These are phyloP conservation scores for Cariama cristata DNA, from an alignment of 2,113 vertebrate species.

Conservation along the genomic window DNA sequence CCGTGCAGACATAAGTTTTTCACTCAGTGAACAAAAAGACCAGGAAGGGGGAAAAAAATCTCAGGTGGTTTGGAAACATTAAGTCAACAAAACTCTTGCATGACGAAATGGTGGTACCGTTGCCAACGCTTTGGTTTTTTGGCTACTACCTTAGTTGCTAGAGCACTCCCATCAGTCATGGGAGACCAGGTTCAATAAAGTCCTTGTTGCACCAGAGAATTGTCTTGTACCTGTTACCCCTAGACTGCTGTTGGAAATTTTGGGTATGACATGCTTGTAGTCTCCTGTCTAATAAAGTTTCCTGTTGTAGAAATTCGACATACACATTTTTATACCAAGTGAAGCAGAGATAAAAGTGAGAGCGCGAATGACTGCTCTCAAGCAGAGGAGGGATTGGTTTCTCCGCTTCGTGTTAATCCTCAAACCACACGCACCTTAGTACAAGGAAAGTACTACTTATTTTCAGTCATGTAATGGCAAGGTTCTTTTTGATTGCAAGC, in stretches of 20 bases:
- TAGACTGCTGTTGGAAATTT: background rate
- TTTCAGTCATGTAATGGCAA: background rate
- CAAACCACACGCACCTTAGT: background rate
- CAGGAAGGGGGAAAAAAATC: background rate
- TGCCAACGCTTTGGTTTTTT: background rate
- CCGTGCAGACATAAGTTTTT: background rate
- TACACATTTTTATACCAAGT: background rate
- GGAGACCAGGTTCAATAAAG: background rate
- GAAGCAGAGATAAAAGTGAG: background rate
- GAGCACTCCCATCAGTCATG: fast-evolving
- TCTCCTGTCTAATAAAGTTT: background rate
- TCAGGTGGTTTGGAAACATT: background rate
- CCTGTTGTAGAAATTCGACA: background rate
- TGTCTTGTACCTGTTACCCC: background rate
- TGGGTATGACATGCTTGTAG: background rate
- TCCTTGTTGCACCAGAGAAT: background rate
- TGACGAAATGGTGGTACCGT: background rate
- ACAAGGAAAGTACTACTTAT: background rate
- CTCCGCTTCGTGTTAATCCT: background rate
- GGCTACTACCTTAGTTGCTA: background rate
- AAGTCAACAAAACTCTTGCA: background rate
- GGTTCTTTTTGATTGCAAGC: background rate
- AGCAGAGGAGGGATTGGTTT: background rate
- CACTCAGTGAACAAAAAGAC: background rate
- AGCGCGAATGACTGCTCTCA: background rate